phyloP scores from a whole-genome alignment of 2,113 vertebrate species.

The Myotis davidii region DNA sequence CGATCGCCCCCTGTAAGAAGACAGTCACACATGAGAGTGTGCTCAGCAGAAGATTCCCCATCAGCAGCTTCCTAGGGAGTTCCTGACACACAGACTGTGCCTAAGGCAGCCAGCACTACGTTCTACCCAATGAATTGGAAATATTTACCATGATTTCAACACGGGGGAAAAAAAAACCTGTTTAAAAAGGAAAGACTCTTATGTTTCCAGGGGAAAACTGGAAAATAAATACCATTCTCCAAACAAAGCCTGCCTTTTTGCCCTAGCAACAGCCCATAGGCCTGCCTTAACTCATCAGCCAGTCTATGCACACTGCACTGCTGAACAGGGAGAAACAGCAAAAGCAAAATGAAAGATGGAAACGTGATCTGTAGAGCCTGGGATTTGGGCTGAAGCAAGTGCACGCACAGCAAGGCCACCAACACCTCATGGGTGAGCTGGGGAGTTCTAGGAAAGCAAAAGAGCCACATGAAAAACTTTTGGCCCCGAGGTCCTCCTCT shows the following conservation, averaged over 20 bases:
- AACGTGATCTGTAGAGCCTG: background rate
- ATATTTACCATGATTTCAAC: conserved; percentile 15
- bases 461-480: background rate
- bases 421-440: rapidly evolving
- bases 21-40: conserved; percentile 59
- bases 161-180: background rate
- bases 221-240: conserved; percentile 75
- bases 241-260: conserved; percentile 77
- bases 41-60: conserved; percentile 22
- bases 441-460: background rate
- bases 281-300: conserved; percentile 69
- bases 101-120: background rate
- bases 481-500: background rate
- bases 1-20: conserved; percentile 92
- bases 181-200: conserved; percentile 70
- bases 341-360: background rate
- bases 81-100: background rate
- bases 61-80: background rate
- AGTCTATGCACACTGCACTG: conserved; percentile 22
- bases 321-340: conserved; percentile 26
- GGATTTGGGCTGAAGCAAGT: background rate
- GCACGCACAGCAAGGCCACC: no score
- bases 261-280: conserved; percentile 63
- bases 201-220: conserved; percentile 77
- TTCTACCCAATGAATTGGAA: background rate